phyloP scores from a whole-genome alignment of 2,113 vertebrate species.

The Regulus satrapa region DNA sequence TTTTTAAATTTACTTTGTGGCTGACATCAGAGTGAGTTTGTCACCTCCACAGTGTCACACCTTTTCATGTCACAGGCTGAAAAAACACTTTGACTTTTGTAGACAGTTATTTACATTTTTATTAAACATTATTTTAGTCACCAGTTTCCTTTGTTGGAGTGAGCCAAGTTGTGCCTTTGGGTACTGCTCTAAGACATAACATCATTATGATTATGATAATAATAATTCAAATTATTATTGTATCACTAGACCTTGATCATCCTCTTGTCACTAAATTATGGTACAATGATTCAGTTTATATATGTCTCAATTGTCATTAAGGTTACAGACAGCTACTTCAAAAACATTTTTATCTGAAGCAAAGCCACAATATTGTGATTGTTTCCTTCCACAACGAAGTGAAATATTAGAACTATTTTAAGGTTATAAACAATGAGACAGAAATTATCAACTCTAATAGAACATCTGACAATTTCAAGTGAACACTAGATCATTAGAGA shows the following conservation, averaged over 20 bases:
- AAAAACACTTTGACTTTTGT: background rate
- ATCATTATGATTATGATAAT: background rate
- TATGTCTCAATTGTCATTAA: background rate
- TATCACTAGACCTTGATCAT: background rate
- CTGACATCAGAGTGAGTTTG: background rate
- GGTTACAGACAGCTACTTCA: background rate
- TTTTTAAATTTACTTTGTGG: background rate
- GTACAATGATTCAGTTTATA: background rate
- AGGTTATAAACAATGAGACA: background rate
- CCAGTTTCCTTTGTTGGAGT: background rate
- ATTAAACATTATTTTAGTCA: background rate
- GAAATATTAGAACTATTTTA: background rate
- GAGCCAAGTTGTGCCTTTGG: background rate
- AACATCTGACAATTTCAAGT: background rate
- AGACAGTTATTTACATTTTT: background rate
- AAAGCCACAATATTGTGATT: slow-evolving; percentile 17
- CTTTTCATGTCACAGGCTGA: background rate
- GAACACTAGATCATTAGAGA: background rate
- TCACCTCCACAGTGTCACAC: background rate
- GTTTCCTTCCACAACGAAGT: background rate
- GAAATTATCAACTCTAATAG: background rate
- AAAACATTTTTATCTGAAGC: background rate
- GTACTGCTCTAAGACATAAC: background rate
- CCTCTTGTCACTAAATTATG: background rate
- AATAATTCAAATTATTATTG: background rate